Evolutionary conservation across 2,797 vertebrate genomes (phyloP), one percentile per base, ranked within the genome.

Genomic region (Sebastes elongatus): DNA sequence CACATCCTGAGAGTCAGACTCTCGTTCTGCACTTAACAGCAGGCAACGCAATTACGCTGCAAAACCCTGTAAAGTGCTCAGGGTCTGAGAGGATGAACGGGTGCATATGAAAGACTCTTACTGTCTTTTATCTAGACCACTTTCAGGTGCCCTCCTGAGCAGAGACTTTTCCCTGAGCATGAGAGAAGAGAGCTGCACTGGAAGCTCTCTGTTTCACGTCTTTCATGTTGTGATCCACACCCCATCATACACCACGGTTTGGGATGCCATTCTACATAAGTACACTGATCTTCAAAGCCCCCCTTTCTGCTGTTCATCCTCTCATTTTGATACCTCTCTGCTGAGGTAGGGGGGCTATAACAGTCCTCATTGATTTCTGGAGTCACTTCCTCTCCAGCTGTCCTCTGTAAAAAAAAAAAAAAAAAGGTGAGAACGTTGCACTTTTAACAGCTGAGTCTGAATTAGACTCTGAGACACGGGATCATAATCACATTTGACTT

Each of bases 1-100:
- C 94, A 94, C 94, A 93, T 95, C 95, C 95, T 94, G 94, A 64
- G 92, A 93, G 89, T 86, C 91, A 82, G 91, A 86, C 84, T 35
- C 85, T 88, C 66, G 53, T 76, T 84, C 78, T 84, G 83, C 94
- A 91, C 91, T 89, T 88, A 96, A 88, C 95, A 95, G 95, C 94
- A 82, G 93, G 94, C 90, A 87, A 88, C 10, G 83, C 93, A 94
- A 94, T 95, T 95, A 94, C 77, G 18, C 85, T 76, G 85, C 86
- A 88, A 91, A 91, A 59, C 85, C 82, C 60, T 81, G 73, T 68
- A 85, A 91, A 93, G 87, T 85, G 86, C 90, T 91, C 80, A 7
- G 80, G 90, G 90, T 92, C 84, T 86, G 91, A 85, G 89, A 82
- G 88, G 85, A 86, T 71, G 84, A 85, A 81, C 61, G 14, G 71